phyloP scores from a whole-genome alignment of 2,797 vertebrate species.

The Astyanax mexicanus region DNA sequence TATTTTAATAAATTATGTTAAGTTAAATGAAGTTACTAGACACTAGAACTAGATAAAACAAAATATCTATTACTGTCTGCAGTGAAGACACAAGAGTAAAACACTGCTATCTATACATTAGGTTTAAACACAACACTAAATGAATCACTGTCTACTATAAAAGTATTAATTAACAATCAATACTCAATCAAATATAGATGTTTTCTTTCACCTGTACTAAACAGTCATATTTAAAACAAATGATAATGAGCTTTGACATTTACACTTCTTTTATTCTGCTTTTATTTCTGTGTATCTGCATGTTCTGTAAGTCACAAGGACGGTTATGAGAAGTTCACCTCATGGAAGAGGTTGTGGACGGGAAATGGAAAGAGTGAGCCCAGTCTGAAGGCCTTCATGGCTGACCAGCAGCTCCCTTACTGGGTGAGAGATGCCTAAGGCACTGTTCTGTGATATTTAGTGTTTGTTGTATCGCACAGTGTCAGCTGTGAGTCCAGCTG shows the following conservation, averaged over 20 bases:
- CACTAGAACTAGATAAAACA: too few species aligned
- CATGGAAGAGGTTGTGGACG: constrained; percentile 97
- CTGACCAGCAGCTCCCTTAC: constrained; percentile 96
- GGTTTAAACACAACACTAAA: too few species aligned
- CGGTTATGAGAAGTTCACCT: constrained; percentile 91
- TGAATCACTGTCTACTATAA: too few species aligned
- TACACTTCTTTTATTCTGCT: background rate
- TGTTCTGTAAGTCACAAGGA: constrained; percentile 90
- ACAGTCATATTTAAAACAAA: too few species aligned
- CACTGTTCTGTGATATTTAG: background rate
- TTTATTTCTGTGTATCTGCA: constrained; percentile 18
- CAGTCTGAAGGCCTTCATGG: constrained; percentile 98
- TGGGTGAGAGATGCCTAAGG: constrained; percentile 83
- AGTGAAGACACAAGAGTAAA: too few species aligned
- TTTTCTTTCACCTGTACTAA: too few species aligned
- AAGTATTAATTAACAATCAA: too few species aligned
- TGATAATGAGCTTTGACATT: background rate
- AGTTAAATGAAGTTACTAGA: too few species aligned
- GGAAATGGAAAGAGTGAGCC: constrained; percentile 98
- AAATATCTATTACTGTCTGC: too few species aligned
- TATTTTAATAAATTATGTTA: too few species aligned
- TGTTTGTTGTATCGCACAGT: background rate
- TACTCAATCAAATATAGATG: too few species aligned
- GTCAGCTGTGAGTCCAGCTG: background rate
- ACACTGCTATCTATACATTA: too few species aligned